Evolutionary conservation across 2,797 vertebrate species (phyloP).

Genomic region (Eulemur albifrons): DNA sequence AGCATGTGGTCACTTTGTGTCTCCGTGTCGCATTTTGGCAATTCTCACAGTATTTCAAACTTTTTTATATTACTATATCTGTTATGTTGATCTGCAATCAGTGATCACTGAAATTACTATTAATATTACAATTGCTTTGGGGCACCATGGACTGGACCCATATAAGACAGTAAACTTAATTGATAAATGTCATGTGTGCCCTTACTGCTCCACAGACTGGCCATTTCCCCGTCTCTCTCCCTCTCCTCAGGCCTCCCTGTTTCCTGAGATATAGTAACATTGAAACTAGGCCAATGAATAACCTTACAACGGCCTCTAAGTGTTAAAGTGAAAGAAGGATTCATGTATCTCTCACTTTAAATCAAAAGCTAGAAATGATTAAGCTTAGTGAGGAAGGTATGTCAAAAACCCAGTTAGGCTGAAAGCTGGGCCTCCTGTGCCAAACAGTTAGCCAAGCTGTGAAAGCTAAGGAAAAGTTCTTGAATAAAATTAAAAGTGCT

Average conservation of each 20-base stretch:
- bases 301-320: neutral
- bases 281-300: neutral
- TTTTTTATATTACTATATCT: neutral
- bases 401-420: neutral
- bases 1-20: neutral
- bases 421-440: neutral
- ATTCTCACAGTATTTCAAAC: neutral
- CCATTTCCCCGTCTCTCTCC: neutral
- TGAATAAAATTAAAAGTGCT: neutral
- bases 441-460: neutral
- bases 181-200: neutral
- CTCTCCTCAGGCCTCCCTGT: neutral
- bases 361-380: neutral
- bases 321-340: neutral
- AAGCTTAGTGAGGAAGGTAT: neutral
- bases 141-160: neutral
- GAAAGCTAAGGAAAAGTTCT: neutral
- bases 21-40: neutral
- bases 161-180: neutral
- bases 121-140: neutral
- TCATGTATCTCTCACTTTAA: neutral
- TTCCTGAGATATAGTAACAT: neutral
- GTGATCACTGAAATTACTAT: neutral
- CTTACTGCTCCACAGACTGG: neutral
- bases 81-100: neutral